These are phyloP conservation scores for Trissolcus brochymenae DNA, from an alignment of 2,888 invertebrate genomes.

Conservation along the genomic window DNA sequence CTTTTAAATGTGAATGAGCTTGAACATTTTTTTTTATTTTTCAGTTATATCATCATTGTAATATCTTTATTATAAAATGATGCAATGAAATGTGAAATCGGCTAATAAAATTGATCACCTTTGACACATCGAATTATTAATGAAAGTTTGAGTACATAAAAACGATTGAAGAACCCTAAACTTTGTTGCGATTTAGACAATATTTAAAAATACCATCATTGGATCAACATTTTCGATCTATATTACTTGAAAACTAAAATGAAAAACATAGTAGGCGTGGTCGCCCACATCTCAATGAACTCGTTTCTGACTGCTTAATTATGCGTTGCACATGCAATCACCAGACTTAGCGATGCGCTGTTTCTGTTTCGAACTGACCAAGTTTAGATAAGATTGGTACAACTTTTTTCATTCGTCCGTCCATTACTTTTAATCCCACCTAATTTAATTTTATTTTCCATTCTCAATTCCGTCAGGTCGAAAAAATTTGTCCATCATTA, in stretches of 20 bases:
- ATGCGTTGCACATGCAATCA: slow-evolving; percentile 29
- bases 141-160: not conserved
- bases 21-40: too few species aligned
- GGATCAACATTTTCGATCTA: slow-evolving; percentile 16
- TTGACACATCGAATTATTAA: too few species aligned
- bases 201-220: not conserved
- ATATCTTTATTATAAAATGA: too few species aligned
- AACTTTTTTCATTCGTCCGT: too few species aligned
- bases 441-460: too few species aligned
- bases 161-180: not conserved
- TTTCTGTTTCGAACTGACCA: slow-evolving; percentile 14
- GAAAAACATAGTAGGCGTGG: slow-evolving; percentile 32
- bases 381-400: slow-evolving; percentile 16
- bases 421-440: too few species aligned
- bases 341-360: slow-evolving; percentile 41
- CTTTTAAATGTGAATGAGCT: too few species aligned
- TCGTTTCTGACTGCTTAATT: slow-evolving; percentile 31
- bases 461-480: too few species aligned
- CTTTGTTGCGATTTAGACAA: not conserved
- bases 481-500: too few species aligned
- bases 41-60: too few species aligned
- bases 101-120: too few species aligned
- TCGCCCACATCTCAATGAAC: slow-evolving; percentile 27
- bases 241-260: slow-evolving; percentile 29
- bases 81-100: too few species aligned